Evolutionary conservation across 2,888 invertebrate species (phyloP).

Genomic region (Formica aserva): DNA sequence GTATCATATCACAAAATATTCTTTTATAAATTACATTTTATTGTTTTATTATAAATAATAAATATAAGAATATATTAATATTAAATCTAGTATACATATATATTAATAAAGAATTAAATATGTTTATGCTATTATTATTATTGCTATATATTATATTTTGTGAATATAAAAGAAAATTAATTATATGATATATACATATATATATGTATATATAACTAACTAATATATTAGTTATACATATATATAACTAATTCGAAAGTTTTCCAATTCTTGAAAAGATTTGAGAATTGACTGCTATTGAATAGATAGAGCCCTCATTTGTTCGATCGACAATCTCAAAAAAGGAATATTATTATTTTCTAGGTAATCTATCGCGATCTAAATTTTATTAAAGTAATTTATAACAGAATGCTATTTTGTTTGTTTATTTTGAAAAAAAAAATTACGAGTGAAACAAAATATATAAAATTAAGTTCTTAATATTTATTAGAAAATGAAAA

Average conservation of each 20-base stretch:
- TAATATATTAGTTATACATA: too few species aligned
- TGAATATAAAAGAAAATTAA: too few species aligned
- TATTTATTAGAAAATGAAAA: background rate
- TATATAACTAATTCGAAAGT: too few species aligned
- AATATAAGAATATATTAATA: background rate
- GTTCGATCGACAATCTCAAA: background rate
- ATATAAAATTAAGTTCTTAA: background rate
- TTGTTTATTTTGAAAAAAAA: background rate
- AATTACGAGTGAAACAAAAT: background rate
- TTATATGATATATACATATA: too few species aligned
- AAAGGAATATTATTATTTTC: too few species aligned
- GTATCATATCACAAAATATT: background rate
- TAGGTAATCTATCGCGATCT: background rate
- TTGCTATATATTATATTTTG: too few species aligned
- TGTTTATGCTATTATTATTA: too few species aligned
- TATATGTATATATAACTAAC: too few species aligned
- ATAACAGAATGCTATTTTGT: background rate
- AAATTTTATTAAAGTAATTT: background rate
- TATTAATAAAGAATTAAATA: too few species aligned
- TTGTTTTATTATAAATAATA: background rate
- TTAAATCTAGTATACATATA: too few species aligned
- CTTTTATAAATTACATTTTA: background rate
- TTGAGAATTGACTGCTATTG: background rate
- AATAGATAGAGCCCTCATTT: constrained; percentile 25
- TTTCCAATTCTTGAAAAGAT: too few species aligned